These are phyloP conservation scores for Jacana jacana DNA, from an alignment of 2,113 vertebrate genomes.

Conservation along the genomic window DNA sequence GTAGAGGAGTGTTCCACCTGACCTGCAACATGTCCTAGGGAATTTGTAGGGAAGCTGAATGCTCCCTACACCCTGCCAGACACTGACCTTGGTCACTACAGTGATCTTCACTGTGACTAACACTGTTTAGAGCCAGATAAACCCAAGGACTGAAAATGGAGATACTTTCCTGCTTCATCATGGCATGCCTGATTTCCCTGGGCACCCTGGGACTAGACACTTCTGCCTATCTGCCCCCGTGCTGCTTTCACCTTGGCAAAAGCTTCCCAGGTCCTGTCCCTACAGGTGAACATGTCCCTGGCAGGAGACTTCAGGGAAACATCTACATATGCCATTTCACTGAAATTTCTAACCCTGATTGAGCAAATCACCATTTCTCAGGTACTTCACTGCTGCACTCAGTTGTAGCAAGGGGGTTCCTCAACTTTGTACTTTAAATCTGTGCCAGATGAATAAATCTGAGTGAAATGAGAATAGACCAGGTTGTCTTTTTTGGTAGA, in stretches of 20 bases:
- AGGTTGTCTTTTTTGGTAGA: background rate
- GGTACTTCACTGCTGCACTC: background rate
- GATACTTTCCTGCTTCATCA: background rate
- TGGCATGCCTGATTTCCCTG: background rate
- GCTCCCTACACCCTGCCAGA: background rate
- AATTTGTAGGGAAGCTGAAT: background rate
- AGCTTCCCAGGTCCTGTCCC: background rate
- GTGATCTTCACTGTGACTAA: background rate
- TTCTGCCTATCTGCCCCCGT: background rate
- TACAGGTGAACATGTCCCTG: background rate
- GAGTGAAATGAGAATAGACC: background rate
- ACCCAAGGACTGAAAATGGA: background rate
- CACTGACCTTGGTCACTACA: background rate
- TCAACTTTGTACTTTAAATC: background rate
- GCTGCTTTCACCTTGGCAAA: background rate
- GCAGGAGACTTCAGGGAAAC: background rate
- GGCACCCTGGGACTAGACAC: no score
- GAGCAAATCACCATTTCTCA: background rate
- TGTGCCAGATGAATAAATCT: background rate
- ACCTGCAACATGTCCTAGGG: rapidly evolving
- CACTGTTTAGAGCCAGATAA: background rate
- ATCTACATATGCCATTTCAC: background rate
- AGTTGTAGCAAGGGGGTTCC: background rate
- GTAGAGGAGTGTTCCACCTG: background rate
- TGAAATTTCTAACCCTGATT: background rate